Conservation (phyloP, 2,113 vertebrate genomes). For the Mastomys coucha region DNA sequence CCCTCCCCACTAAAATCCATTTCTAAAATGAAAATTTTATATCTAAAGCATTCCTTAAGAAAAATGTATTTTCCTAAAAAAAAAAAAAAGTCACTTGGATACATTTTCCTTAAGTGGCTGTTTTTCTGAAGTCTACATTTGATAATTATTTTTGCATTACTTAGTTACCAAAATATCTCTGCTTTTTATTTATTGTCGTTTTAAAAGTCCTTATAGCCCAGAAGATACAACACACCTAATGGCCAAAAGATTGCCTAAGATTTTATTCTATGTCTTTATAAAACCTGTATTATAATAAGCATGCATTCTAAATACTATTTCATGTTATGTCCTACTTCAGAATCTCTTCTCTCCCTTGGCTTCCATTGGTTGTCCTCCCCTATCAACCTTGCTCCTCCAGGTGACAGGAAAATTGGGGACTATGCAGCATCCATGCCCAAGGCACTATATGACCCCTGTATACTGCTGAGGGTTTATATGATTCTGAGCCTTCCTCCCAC, state of each 20-base stretch:
- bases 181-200: background rate
- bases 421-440: background rate
- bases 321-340: background rate
- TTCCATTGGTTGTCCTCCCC: background rate
- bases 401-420: background rate
- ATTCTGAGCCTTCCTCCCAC: background rate
- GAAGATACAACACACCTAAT: background rate
- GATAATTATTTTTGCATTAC: conserved; percentile 20
- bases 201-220: background rate
- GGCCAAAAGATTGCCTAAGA: background rate
- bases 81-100: conserved; percentile 44
- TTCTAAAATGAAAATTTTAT: conserved; percentile 45
- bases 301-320: background rate
- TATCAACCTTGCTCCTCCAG: background rate
- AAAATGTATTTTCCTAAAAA: background rate
- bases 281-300: background rate
- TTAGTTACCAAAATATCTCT: conserved; percentile 42
- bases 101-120: background rate
- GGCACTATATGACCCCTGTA: background rate
- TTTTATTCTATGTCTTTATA: background rate
- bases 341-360: conserved; percentile 10
- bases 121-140: conserved; percentile 38
- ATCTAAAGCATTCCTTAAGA: conserved; percentile 21
- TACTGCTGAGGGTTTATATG: background rate
- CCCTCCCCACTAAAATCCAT: background rate